phyloP scores from a whole-genome alignment of 2,888 invertebrate species.

The Ceramica pisi region DNA sequence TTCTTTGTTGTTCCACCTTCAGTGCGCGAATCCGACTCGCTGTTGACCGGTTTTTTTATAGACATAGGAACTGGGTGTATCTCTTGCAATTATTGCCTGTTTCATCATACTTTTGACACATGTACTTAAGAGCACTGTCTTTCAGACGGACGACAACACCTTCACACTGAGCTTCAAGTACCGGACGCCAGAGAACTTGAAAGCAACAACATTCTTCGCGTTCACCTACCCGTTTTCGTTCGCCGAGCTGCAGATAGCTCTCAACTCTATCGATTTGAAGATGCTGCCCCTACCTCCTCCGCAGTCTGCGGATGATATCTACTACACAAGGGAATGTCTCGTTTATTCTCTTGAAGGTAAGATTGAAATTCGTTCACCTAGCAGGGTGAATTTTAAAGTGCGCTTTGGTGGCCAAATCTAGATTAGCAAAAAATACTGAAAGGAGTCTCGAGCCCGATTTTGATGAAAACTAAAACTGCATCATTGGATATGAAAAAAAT shows the following conservation, averaged over 20 bases:
- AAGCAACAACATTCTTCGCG: constrained; percentile 95
- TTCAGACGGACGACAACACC: constrained; percentile 93
- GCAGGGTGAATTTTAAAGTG: too few relatives aligned
- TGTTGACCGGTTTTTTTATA: too few relatives aligned
- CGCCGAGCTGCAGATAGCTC: constrained; percentile 94
- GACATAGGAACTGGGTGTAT: too few relatives aligned
- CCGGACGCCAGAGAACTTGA: constrained; percentile 92
- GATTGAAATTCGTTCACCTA: constrained; percentile 92
- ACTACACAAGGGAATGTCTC: constrained; percentile 95
- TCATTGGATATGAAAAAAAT: too few relatives aligned
- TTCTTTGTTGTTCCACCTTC: too few relatives aligned
- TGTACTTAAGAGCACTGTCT: constrained; percentile 16
- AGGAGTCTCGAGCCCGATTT: too few relatives aligned
- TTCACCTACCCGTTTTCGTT: constrained; percentile 98
- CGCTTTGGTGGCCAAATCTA: too few relatives aligned
- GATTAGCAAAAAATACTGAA: too few relatives aligned
- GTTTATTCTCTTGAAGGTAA: constrained; percentile 94
- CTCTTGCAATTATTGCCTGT: too few relatives aligned
- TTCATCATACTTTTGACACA: neutral
- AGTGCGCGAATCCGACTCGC: too few relatives aligned
- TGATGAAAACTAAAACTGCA: too few relatives aligned
- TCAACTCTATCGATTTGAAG: constrained; percentile 93
- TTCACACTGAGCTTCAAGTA: constrained; percentile 94
- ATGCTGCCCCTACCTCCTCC: constrained; percentile 85
- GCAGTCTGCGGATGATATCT: constrained; percentile 92